phyloP scores from a whole-genome alignment of 2,113 vertebrate genomes.

The Gnathonemus longibarbis region DNA sequence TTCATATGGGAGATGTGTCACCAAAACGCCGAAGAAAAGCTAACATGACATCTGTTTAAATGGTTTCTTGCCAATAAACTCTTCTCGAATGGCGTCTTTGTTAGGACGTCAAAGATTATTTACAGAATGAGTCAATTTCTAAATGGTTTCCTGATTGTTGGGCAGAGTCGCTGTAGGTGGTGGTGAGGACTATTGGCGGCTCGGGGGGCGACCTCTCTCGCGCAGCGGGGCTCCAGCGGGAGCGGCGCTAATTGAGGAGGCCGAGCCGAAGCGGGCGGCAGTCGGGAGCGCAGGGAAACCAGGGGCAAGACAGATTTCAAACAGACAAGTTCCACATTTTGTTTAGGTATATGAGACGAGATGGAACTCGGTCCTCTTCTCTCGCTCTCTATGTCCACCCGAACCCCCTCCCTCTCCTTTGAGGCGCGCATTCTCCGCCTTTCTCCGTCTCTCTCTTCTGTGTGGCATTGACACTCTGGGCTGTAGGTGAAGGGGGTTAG shows the following conservation, averaged over 20 bases:
- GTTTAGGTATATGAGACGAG: slow-evolving; percentile 30
- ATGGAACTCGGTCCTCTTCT: slow-evolving; percentile 24
- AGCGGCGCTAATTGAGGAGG: slow-evolving; percentile 47
- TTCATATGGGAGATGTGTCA: slow-evolving; percentile 58
- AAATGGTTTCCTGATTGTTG: slow-evolving; percentile 47
- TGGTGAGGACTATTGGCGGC: slow-evolving; percentile 41
- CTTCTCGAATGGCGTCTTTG: slow-evolving; percentile 57
- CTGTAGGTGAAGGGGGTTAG: slow-evolving; percentile 9
- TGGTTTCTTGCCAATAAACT: slow-evolving; percentile 62
- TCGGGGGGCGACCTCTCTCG: slow-evolving; percentile 36
- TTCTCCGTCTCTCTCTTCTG: background rate
- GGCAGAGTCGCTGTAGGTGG: slow-evolving; percentile 54
- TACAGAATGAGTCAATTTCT: slow-evolving; percentile 55
- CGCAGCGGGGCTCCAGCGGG: slow-evolving; percentile 43
- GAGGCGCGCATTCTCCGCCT: slow-evolving; percentile 6
- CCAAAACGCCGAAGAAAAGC: slow-evolving; percentile 51
- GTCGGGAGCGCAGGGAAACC: slow-evolving; percentile 26
- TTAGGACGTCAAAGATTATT: slow-evolving; percentile 63
- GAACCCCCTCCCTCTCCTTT: slow-evolving; percentile 5
- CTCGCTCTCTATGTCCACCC: slow-evolving; percentile 12
- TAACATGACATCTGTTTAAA: slow-evolving; percentile 62
- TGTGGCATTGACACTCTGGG: slow-evolving; percentile 9
- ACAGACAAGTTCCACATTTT: slow-evolving; percentile 24
- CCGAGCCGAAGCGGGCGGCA: slow-evolving; percentile 34
- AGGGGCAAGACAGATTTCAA: slow-evolving; percentile 30